These are phyloP conservation scores for sheep (Ovis aries) DNA, from an alignment of 2,113 vertebrate genomes.

Conservation along the genomic window ARS-UI_Ramb_v3.0 NC_056070.1:13512501-13513000, in stretches of 20 bases:
- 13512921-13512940: not conserved
- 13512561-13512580: not conserved
- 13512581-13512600: not conserved
- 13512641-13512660: no score
- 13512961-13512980: not conserved
- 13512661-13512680: no score
- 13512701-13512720: not conserved
- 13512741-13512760: not conserved
- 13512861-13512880: constrained; percentile 3
- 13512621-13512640: no score
- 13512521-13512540: not conserved
- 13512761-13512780: not conserved
- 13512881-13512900: not conserved
- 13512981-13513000: not conserved
- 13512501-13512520: not conserved
- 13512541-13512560: not conserved
- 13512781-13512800: not conserved
- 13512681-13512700: not conserved
- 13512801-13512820: not conserved
- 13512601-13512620: not conserved
- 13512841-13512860: not conserved
- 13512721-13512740: not conserved
- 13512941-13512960: not conserved
- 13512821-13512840: not conserved
- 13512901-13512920: not conserved